These are phyloP conservation scores for Eupithecia insigniata DNA, from an alignment of 2,888 invertebrate genomes.

Conservation along the genomic window DNA sequence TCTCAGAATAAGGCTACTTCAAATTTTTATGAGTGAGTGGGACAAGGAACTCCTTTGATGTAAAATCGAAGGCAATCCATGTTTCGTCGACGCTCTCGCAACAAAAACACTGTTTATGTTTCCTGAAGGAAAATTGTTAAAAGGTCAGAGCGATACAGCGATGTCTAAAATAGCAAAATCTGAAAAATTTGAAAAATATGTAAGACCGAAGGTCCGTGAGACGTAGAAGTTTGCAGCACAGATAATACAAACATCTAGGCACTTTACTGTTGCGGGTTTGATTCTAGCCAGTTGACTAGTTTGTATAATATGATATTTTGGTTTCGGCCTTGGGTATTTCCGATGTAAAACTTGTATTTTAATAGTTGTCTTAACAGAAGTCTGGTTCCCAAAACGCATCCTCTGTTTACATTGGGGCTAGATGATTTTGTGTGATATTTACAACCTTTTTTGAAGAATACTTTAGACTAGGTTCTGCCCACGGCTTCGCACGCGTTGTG, in stretches of 20 bases:
- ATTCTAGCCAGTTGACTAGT: not conserved
- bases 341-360: no score
- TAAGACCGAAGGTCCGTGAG: not conserved
- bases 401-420: no score
- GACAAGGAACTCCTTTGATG: constrained; percentile 7
- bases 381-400: no score
- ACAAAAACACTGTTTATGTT: constrained; percentile 13
- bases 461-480: no score
- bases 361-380: no score
- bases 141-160: not conserved
- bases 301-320: no score
- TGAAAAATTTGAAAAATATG: not conserved
- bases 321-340: no score
- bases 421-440: no score
- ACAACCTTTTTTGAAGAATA: no score
- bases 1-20: not conserved
- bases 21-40: not conserved
- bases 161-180: not conserved
- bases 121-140: constrained; percentile 1
- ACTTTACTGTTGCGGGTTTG: not conserved
- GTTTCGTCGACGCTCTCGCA: not conserved
- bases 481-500: no score
- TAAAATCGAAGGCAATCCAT: constrained; percentile 7
- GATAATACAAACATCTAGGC: not conserved
- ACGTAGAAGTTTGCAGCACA: not conserved